Evolutionary conservation across 1,140 invertebrate species (phyloP).

Genomic region (Argopecten irradians): DNA sequence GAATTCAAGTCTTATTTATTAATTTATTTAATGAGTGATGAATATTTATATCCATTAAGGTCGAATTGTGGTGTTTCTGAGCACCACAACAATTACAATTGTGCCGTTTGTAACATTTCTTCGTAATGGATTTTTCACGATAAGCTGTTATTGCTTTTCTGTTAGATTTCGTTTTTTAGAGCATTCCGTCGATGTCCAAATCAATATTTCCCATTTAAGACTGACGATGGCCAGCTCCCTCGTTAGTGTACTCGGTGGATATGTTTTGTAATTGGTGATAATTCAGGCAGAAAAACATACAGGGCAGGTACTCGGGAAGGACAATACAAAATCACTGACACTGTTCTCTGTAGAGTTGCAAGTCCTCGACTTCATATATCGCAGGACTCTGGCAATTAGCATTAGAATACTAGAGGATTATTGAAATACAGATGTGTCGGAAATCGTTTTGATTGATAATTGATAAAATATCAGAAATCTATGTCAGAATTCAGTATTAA

Average conservation of each 20-base stretch:
- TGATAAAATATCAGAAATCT: too few relatives aligned
- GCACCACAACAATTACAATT: background rate
- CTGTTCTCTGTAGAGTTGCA: background rate
- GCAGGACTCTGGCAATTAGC: too few relatives aligned
- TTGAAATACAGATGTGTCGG: too few relatives aligned
- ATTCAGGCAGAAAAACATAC: background rate
- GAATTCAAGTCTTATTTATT: background rate
- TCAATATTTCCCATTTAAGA: background rate
- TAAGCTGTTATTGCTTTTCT: background rate
- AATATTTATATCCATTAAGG: background rate
- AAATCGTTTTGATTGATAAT: too few relatives aligned
- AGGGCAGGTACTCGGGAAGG: background rate
- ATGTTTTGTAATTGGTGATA: constrained; percentile 5
- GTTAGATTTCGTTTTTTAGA: background rate
- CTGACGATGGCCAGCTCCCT: background rate
- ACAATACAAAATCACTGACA: background rate
- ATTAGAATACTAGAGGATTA: too few relatives aligned
- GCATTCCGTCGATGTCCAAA: background rate
- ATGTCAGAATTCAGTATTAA: too few relatives aligned
- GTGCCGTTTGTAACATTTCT: background rate
- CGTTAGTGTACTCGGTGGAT: background rate
- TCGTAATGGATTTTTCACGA: background rate
- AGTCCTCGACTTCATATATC: too few relatives aligned
- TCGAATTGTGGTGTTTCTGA: background rate
- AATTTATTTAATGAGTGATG: background rate